Conservation (phyloP, 2,113 vertebrate species). For the Gobio gobio region DNA sequence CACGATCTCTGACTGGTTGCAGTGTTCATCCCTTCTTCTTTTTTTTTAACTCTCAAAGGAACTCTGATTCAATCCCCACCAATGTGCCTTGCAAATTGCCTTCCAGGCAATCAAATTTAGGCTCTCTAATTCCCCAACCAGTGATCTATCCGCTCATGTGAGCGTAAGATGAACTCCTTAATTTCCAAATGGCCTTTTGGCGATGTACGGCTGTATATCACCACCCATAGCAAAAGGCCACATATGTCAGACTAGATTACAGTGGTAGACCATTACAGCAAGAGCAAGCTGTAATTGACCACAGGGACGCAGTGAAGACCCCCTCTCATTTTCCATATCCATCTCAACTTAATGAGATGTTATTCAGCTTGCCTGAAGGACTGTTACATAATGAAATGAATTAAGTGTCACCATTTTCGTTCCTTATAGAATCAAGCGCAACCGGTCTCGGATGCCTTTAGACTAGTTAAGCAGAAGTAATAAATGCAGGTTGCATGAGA, state of each 20-base stretch:
- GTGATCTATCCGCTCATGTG: constrained; percentile 34
- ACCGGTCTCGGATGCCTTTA: not conserved
- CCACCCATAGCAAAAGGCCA: constrained; percentile 40
- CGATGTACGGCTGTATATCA: constrained; percentile 20
- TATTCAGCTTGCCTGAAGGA: not conserved
- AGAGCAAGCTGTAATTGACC: not conserved
- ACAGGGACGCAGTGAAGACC: constrained; percentile 4
- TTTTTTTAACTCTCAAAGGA: not conserved
- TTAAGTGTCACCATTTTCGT: not conserved
- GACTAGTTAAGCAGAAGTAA: constrained; percentile 26
- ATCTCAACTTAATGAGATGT: not conserved
- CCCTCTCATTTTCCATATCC: not conserved
- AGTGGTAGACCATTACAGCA: constrained; percentile 1
- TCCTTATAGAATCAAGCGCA: not conserved
- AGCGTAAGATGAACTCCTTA: constrained; percentile 5
- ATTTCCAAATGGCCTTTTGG: constrained; percentile 50
- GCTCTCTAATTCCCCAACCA: not conserved
- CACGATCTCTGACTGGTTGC: constrained; percentile 11
- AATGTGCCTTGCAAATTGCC: constrained; percentile 15
- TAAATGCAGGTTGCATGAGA: constrained; percentile 31
- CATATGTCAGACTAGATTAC: constrained; percentile 39
- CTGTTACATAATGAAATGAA: not conserved
- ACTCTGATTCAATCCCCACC: constrained; percentile 2
- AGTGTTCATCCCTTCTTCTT: not conserved
- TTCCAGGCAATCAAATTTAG: not conserved